These are phyloP conservation scores for Pholis gunnellus DNA, from an alignment of 2,113 vertebrate species.

Conservation along the genomic window DNA sequence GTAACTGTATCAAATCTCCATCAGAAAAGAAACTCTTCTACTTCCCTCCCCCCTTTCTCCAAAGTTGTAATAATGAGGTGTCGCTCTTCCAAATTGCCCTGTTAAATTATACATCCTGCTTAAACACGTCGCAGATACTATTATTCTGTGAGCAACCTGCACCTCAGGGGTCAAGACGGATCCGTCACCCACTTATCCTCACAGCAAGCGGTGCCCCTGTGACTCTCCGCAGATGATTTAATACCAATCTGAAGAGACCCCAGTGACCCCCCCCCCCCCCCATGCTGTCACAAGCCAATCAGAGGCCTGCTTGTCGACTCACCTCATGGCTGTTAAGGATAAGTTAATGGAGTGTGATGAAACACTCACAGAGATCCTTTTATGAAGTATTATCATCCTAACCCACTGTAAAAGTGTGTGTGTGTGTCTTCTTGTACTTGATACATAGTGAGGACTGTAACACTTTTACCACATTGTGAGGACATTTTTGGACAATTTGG, in stretches of 20 bases:
- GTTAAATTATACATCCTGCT: constrained; percentile 77
- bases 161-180: constrained; percentile 62
- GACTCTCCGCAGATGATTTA: constrained; percentile 47
- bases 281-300: constrained; percentile 50
- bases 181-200: constrained; percentile 57
- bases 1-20: not conserved
- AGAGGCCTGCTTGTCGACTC: constrained; percentile 21
- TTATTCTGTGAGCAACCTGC: constrained; percentile 72
- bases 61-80: constrained; percentile 60
- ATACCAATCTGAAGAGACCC: constrained; percentile 43
- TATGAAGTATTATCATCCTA: constrained; percentile 68
- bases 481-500: not conserved
- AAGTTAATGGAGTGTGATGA: constrained; percentile 60
- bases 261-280: constrained; percentile 4
- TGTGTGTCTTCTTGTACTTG: not conserved
- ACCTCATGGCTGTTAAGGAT: constrained; percentile 54
- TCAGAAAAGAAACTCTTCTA: constrained; percentile 7
- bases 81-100: constrained; percentile 72
- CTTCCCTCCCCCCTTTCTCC: constrained; percentile 6
- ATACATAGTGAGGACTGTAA: not conserved
- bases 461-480: too few relatives aligned
- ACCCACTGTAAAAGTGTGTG: constrained; percentile 45
- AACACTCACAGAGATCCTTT: constrained; percentile 52
- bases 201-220: constrained; percentile 20
- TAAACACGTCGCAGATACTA: constrained; percentile 73